Conservation (phyloP, 2,113 vertebrate species). For the Istiophorus platypterus region DNA sequence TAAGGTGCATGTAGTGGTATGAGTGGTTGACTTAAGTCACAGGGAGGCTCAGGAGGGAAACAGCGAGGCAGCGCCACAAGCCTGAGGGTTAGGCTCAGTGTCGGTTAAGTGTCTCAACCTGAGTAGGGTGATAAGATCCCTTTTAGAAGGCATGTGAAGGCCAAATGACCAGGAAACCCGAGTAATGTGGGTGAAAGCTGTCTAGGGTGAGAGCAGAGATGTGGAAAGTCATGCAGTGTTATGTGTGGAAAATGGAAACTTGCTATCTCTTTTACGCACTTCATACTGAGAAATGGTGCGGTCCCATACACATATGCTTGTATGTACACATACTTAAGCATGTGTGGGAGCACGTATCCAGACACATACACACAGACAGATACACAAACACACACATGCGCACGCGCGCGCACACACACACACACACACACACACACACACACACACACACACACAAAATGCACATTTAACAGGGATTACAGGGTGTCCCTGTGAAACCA, state of each 20-base stretch:
- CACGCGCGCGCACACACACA: conserved; percentile 3
- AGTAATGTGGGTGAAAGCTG: conserved; percentile 77
- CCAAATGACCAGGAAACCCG: conserved; percentile 77
- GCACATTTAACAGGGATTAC: conserved; percentile 64
- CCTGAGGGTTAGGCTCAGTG: conserved; percentile 54
- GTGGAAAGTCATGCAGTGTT: conserved; percentile 72
- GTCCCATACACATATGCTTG: conserved; percentile 42
- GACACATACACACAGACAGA: conserved; percentile 4
- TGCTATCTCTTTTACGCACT: conserved; percentile 67
- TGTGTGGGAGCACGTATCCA: conserved; percentile 32
- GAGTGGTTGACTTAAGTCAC: conserved; percentile 37
- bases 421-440: conserved; percentile 10
- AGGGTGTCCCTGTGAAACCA: conserved; percentile 77
- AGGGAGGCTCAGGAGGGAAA: conserved; percentile 47
- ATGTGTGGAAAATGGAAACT: conserved; percentile 75
- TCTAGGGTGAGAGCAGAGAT: conserved; percentile 62
- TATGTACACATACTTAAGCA: conserved; percentile 39
- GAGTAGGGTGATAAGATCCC: conserved; percentile 80
- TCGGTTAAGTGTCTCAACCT: conserved; percentile 77
- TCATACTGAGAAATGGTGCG: conserved; percentile 44
- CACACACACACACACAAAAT: conserved; percentile 28
- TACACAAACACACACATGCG: conserved; percentile 27
- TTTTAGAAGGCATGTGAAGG: conserved; percentile 78
- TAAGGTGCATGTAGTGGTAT: conserved; percentile 20
- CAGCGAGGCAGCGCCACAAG: conserved; percentile 46